Conservation (phyloP, 2,797 vertebrate species). For the Pogoniulus pusillus region DNA sequence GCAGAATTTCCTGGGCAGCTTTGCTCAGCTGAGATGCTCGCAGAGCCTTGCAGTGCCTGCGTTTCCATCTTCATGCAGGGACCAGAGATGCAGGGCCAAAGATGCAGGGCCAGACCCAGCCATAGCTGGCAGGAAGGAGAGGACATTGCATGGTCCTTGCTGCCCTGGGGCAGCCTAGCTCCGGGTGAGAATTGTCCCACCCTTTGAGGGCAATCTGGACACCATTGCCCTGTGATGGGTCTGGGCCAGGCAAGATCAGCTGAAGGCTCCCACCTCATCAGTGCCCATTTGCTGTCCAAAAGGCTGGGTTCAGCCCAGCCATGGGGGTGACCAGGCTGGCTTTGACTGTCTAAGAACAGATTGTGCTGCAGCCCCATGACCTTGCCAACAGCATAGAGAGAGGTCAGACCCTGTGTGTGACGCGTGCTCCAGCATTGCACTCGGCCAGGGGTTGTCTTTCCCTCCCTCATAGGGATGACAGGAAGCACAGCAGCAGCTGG, state of each 20-base stretch:
- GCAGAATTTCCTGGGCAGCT: background rate
- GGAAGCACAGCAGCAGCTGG: background rate
- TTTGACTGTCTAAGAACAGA: background rate
- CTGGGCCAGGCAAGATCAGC: background rate
- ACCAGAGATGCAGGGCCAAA: background rate
- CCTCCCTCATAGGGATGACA: fast-evolving
- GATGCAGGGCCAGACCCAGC: background rate
- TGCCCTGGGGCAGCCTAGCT: background rate
- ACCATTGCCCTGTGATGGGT: fast-evolving
- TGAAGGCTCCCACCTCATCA: background rate
- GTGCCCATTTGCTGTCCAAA: background rate
- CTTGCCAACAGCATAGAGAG: background rate
- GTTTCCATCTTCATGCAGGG: background rate
- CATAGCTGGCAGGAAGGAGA: background rate
- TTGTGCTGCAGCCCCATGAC: background rate
- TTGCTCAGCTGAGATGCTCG: background rate
- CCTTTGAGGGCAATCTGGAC: background rate
- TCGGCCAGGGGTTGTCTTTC: background rate
- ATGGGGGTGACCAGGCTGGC: fast-evolving
- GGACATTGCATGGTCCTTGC: fast-evolving
- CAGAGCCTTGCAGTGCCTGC: background rate
- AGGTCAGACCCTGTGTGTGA: background rate
- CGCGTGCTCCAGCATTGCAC: background rate
- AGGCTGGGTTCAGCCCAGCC: background rate
- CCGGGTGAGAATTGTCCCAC: background rate